Evolutionary conservation across 2,888 invertebrate species (phyloP), one percentile per base, ranked within the genome.

Genomic region (Drosophila macrospina): DNA sequence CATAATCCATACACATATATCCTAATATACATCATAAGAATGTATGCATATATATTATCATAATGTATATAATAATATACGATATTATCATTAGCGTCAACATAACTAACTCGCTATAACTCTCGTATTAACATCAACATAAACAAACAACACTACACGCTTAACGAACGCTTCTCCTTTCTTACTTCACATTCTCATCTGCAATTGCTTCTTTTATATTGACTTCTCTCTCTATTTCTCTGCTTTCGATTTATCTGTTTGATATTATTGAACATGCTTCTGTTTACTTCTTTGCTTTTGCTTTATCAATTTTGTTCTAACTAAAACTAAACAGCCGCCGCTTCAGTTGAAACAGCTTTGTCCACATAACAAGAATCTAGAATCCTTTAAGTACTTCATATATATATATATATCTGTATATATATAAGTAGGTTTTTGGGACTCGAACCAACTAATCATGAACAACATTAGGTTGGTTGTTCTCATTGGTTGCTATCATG

Each of bases 91-190:
- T 80, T 84, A 78, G 85, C 85, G 69, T 82, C 87, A 86, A 86
- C 75, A 86, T 81, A 86, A 86, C 82, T 86, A 84, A 65, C 80
- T 83, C 64, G 68, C 81, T 83, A 81, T 87, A 81, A 87, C 85
- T 85, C 85, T 81, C 86, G 66, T 87, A 79, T 56, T 76, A 83
- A 83, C 88, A 81, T 83, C 82, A 83, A 87, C 82, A 87, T 85
- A 83, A 83, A 83, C 88, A 87, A 83, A 85, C 82, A 83, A 83
- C 86, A 69, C 68, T 87, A 81, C n/a, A 73, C 87, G 82, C 69
- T 76, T 80, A 83, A 80, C 80, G 74, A 80, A 83, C 80, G n/a
- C n/a, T 77, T 67, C 48, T 36, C 24, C 8, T 32, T 24, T 5
- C 44, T 45, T 30, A 32, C 2, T 15, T 39, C 4, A 8, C 10